Conservation (phyloP, 2,888 invertebrate species). For the Macrosiphum euphorbiae region DNA sequence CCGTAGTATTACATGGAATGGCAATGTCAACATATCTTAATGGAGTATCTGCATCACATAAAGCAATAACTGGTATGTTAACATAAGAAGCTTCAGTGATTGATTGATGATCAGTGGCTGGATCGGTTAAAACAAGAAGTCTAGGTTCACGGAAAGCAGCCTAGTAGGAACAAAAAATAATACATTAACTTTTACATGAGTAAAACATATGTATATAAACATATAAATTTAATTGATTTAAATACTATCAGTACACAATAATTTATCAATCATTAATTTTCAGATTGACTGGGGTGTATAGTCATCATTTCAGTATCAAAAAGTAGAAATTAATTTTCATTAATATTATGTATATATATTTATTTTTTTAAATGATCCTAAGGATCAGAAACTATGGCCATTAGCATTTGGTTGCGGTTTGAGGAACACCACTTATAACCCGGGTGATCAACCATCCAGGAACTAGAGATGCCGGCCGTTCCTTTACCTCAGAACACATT, state of each 20-base stretch:
- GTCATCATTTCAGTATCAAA: constrained; percentile 31
- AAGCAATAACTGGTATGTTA: constrained; percentile 99
- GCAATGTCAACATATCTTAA: constrained; percentile 97
- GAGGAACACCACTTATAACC: too few species aligned
- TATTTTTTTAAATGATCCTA: too few species aligned
- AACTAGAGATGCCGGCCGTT: too few species aligned
- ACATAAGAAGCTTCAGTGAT: constrained; percentile 99
- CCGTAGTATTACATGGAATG: constrained; percentile 99
- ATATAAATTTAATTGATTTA: constrained; percentile 68
- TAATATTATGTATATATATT: too few species aligned
- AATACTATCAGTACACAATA: constrained; percentile 41
- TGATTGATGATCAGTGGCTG: constrained; percentile 93
- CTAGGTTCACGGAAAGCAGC: constrained; percentile 99
- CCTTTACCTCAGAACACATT: too few species aligned
- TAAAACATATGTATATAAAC: constrained; percentile 25
- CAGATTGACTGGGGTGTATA: constrained; percentile 64
- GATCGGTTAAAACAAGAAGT: constrained; percentile 95
- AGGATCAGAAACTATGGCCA: too few species aligned
- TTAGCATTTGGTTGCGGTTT: too few species aligned
- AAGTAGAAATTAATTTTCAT: not conserved
- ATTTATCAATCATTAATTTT: constrained; percentile 43
- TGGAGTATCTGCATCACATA: constrained; percentile 98
- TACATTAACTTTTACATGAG: not conserved
- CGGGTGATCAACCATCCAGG: too few species aligned
- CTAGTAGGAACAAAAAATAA: constrained; percentile 72